Evolutionary conservation across 2,797 vertebrate genomes (phyloP).

Genomic region (Sebastolobus altivelis): DNA sequence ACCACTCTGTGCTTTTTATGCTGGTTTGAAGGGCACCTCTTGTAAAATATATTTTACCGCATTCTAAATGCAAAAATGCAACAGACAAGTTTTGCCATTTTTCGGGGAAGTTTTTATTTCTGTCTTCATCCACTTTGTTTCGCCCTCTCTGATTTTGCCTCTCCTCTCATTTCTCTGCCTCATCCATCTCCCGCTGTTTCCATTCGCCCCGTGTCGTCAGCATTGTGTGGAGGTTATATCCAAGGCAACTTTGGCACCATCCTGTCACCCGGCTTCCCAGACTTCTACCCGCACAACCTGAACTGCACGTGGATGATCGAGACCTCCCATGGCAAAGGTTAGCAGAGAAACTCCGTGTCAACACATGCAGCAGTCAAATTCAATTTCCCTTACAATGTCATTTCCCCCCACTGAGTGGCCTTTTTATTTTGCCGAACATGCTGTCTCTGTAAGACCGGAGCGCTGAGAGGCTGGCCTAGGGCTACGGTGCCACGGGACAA

Average conservation of each 20-base stretch:
- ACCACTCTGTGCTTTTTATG: conserved; percentile 60
- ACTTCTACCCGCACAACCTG: conserved; percentile 99
- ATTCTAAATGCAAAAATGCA: conserved; percentile 47
- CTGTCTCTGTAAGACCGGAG: conserved; percentile 55
- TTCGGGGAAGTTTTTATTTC: conserved; percentile 23
- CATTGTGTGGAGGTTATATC: conserved; percentile 96
- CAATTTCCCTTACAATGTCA: conserved; percentile 68
- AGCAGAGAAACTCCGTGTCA: conserved; percentile 65
- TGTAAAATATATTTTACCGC: conserved; percentile 67
- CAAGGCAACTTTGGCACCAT: conserved; percentile 95
- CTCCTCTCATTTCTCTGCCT: conserved; percentile 18
- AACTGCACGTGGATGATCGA: conserved; percentile 99
- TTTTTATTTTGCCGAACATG: conserved; percentile 65
- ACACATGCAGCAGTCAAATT: conserved; percentile 70
- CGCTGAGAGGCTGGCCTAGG: conserved; percentile 64
- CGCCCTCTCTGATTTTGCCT: conserved; percentile 40
- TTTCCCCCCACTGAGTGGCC: conserved; percentile 57
- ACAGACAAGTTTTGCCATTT: conserved; percentile 27
- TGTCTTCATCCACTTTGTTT: conserved; percentile 28
- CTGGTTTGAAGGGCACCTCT: conserved; percentile 72
- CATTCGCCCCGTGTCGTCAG: conserved; percentile 74
- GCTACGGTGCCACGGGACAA: conserved; percentile 49
- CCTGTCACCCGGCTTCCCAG: conserved; percentile 97
- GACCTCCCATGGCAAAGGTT: conserved; percentile 98
- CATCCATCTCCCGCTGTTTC: conserved; percentile 23